Percentiles rank a stretch among this genome's conserved stretches.
Conservation (phyloP, 2,113 vertebrate species). For the Pontoporia blainvillei region DNA sequence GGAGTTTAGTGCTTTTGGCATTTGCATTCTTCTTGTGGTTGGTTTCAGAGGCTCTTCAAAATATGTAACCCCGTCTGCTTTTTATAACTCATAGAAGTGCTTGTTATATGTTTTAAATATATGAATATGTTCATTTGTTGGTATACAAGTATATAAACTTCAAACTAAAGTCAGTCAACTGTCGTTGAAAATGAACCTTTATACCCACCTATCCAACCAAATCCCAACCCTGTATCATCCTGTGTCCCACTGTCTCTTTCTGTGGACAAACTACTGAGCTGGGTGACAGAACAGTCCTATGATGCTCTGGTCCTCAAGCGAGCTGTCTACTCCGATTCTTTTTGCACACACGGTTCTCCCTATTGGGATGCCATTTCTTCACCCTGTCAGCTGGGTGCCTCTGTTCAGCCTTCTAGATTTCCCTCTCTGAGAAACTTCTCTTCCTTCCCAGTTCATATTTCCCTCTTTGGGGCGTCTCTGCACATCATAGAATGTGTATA, state of each 20-base stretch:
- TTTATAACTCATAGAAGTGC: not conserved
- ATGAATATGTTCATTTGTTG: not conserved
- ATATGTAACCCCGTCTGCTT: not conserved
- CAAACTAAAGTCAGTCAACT: not conserved
- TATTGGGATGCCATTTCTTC: not conserved
- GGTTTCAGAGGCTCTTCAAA: not conserved
- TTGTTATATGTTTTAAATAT: not conserved
- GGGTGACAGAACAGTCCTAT: fast-evolving
- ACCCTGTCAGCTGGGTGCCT: not conserved
- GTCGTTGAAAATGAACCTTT: not conserved
- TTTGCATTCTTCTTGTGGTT: not conserved
- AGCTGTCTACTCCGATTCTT: not conserved
- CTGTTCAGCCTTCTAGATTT: not conserved
- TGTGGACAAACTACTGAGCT: not conserved
- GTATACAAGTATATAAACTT: not conserved
- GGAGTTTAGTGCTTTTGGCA: not conserved
- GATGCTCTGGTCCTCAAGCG: not conserved
- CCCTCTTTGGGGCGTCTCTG: not conserved
- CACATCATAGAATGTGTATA: not conserved
- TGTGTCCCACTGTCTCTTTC: not conserved
- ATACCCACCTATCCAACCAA: not conserved
- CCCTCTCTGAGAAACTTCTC: not conserved
- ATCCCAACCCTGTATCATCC: not conserved
- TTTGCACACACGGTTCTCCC: not conserved
- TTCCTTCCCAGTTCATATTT: not conserved